Percentiles rank a stretch among this genome's conserved stretches.
Conservation (phyloP, 2,113 vertebrate species). For the Cephalopholis sonnerati region DNA sequence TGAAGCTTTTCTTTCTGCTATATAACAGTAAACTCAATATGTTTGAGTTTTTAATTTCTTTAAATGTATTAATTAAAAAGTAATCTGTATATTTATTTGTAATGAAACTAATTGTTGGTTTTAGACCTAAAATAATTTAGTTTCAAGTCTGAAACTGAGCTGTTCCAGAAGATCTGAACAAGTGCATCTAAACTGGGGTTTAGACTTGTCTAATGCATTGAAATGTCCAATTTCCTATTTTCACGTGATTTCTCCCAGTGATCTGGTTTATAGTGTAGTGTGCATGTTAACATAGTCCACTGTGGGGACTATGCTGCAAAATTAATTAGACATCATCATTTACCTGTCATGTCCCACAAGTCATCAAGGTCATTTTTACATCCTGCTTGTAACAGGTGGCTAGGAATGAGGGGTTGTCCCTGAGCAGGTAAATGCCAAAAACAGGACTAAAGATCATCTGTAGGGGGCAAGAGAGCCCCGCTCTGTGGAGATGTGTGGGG, state of each 20-base stretch:
- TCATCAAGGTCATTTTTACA: background rate
- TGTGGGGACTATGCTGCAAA: background rate
- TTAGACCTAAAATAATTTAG: background rate
- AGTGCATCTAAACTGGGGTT: background rate
- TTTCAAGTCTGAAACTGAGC: background rate
- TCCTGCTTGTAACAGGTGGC: conserved; percentile 29
- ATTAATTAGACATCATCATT: background rate
- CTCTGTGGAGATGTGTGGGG: conserved; percentile 59
- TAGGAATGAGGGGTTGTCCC: conserved; percentile 27
- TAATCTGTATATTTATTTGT: background rate
- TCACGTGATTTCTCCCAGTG: background rate
- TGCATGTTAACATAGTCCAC: background rate
- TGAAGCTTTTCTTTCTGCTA: no score
- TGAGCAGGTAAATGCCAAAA: conserved; percentile 34
- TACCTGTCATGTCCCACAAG: background rate
- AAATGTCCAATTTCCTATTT: background rate
- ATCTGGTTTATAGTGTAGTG: background rate
- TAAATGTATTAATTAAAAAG: background rate
- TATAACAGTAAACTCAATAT: no score
- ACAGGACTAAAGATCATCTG: conserved; percentile 58
- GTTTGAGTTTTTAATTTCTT: background rate
- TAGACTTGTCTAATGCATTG: background rate
- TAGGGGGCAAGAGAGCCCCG: conserved; percentile 51
- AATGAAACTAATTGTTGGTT: background rate
- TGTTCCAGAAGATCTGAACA: background rate